Percentiles rank a stretch among this genome's conserved stretches.
Conservation (phyloP, 2,888 invertebrate genomes). For the Diaprepes abbreviatus region DNA sequence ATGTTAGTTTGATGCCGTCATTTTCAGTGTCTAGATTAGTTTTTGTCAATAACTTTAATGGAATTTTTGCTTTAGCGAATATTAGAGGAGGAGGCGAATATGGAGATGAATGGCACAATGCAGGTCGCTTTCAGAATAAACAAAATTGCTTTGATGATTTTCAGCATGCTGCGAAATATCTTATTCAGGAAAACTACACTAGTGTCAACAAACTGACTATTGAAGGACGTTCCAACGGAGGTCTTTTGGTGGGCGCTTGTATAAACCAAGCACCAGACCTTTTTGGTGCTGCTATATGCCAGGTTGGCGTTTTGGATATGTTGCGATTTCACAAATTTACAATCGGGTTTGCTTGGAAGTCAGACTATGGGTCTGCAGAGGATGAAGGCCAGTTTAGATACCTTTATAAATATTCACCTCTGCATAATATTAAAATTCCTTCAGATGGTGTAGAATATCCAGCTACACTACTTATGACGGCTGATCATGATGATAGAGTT, state of each 20-base stretch:
- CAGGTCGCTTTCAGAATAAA: conserved; percentile 90
- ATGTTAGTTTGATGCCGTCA: conserved; percentile 89
- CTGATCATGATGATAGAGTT: conserved; percentile 98
- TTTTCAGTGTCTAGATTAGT: conserved; percentile 90
- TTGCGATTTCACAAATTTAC: conserved; percentile 98
- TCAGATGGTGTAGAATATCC: conserved; percentile 81
- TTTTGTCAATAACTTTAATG: conserved; percentile 91
- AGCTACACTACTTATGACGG: conserved; percentile 91
- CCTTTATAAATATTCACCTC: conserved; percentile 89
- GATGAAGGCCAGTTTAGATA: conserved; percentile 88
- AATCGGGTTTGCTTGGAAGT: conserved; percentile 95
- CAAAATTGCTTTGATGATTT: conserved; percentile 99
- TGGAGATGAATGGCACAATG: conserved; percentile 97
- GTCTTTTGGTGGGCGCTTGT: conserved; percentile 93
- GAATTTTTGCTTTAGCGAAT: conserved; percentile 92
- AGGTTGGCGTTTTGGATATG: conserved; percentile 98
- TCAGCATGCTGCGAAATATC: conserved; percentile 90
- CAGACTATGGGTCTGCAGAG: conserved; percentile 95
- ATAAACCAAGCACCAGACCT: conserved; percentile 95
- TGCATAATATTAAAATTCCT: conserved; percentile 91
- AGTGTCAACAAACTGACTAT: conserved; percentile 81
- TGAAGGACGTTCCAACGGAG: conserved; percentile 97
- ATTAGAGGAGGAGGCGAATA: conserved; percentile 98
- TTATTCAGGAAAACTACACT: conserved; percentile 85
- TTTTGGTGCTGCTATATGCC: conserved; percentile 92